phyloP scores from a whole-genome alignment of 2,113 vertebrate genomes.

The Collichthys lucidus region DNA sequence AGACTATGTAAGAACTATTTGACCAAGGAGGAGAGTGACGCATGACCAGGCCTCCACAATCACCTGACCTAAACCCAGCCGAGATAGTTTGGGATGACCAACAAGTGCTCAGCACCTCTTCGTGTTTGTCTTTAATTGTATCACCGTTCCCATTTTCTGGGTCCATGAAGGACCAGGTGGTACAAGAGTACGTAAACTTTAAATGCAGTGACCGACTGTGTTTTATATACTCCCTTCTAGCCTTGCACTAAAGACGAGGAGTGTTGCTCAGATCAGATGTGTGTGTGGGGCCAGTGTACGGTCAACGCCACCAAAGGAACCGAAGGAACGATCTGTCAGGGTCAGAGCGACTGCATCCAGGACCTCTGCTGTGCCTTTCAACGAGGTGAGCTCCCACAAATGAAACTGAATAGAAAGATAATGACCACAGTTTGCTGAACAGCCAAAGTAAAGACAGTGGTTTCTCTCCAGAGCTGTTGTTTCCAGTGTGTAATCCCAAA shows the following conservation, averaged over 20 bases:
- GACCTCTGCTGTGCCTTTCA: slow-evolving; percentile 93
- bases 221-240: slow-evolving; percentile 67
- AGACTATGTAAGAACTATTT: no score
- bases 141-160: no score
- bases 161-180: no score
- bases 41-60: no score
- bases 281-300: slow-evolving; percentile 91
- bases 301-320: slow-evolving; percentile 81
- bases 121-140: no score
- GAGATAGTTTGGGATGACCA: no score
- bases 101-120: no score
- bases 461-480: slow-evolving; percentile 86
- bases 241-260: slow-evolving; percentile 90
- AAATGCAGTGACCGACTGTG: not conserved
- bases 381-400: slow-evolving; percentile 80
- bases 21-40: no score
- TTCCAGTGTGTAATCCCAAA: slow-evolving; percentile 91
- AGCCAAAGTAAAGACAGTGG: not conserved
- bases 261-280: slow-evolving; percentile 92
- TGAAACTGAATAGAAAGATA: not conserved
- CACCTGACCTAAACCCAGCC: no score
- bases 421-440: not conserved
- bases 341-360: slow-evolving; percentile 88
- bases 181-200: not conserved
- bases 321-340: slow-evolving; percentile 94